Percentiles rank a stretch among this genome's conserved stretches.
phyloP scores from a whole-genome alignment of 2,797 vertebrate genomes.

The Columba guinea region DNA sequence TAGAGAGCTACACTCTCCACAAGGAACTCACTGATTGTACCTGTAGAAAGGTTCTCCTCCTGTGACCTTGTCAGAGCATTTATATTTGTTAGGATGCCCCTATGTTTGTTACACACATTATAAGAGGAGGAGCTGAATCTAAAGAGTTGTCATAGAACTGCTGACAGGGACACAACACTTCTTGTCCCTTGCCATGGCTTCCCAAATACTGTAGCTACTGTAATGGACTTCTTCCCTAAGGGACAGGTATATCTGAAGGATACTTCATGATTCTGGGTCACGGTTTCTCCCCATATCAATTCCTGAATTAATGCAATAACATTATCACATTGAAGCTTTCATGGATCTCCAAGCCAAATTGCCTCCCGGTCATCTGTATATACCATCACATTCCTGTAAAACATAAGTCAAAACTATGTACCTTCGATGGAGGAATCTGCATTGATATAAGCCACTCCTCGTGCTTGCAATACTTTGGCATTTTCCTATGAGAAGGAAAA shows the following conservation, averaged over 20 bases:
- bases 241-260: neutral
- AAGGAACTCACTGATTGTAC: neutral
- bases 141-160: neutral
- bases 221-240: neutral
- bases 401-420: slow-evolving; percentile 35
- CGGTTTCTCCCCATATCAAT: neutral
- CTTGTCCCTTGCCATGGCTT: neutral
- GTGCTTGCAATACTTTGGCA: slow-evolving; percentile 87
- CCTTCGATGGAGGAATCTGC: slow-evolving; percentile 95
- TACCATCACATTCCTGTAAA: neutral
- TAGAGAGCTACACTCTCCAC: neutral
- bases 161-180: neutral
- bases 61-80: neutral
- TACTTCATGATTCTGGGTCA: neutral
- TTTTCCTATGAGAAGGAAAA: slow-evolving; percentile 83
- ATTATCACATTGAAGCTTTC: neutral
- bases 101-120: fast-evolving
- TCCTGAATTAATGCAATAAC: neutral
- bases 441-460: slow-evolving; percentile 94
- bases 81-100: neutral
- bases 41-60: neutral
- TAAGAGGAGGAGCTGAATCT: neutral
- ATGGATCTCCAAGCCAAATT: neutral
- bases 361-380: neutral
- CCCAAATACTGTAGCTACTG: neutral